Conservation (phyloP, 2,888 invertebrate genomes). For the Hoplodrina blanda region DNA sequence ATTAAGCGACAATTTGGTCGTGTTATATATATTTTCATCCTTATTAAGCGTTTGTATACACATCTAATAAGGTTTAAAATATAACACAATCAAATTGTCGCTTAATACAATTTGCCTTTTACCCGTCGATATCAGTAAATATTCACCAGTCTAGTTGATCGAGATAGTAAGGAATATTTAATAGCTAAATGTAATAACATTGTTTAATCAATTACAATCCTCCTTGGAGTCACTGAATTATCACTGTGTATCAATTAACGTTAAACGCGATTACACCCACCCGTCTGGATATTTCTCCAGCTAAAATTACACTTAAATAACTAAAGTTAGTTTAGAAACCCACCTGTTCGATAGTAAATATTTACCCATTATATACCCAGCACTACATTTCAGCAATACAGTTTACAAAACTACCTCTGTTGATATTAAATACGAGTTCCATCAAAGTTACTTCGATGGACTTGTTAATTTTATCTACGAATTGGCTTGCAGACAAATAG, state of each 20-base stretch:
- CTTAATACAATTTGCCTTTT: no score
- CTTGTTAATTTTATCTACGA: constrained; percentile 61
- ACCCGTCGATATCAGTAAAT: neutral
- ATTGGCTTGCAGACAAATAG: constrained; percentile 64
- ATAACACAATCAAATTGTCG: no score
- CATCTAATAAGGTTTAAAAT: no score
- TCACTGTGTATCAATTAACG: constrained; percentile 40
- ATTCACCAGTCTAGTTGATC: neutral
- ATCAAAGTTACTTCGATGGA: constrained; percentile 29
- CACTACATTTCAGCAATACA: constrained; percentile 5
- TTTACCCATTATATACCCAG: constrained; percentile 26
- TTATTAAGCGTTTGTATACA: no score
- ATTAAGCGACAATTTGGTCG: no score
- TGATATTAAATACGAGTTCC: constrained; percentile 38
- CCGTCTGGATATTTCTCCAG: constrained; percentile 6
- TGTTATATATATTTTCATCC: no score
- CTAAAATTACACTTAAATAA: constrained; percentile 28
- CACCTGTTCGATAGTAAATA: constrained; percentile 40
- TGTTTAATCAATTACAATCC: constrained; percentile 36
- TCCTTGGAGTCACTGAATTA: constrained; percentile 29
- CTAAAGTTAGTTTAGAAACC: constrained; percentile 35
- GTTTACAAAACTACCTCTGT: constrained; percentile 34
- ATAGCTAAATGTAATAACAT: constrained; percentile 20
- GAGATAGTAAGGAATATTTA: neutral
- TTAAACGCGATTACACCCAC: constrained; percentile 16